Percentiles rank a stretch among this genome's conserved stretches.
Conservation (phyloP, 2,113 vertebrate species). For the Phrynosoma platyrhinos region DNA sequence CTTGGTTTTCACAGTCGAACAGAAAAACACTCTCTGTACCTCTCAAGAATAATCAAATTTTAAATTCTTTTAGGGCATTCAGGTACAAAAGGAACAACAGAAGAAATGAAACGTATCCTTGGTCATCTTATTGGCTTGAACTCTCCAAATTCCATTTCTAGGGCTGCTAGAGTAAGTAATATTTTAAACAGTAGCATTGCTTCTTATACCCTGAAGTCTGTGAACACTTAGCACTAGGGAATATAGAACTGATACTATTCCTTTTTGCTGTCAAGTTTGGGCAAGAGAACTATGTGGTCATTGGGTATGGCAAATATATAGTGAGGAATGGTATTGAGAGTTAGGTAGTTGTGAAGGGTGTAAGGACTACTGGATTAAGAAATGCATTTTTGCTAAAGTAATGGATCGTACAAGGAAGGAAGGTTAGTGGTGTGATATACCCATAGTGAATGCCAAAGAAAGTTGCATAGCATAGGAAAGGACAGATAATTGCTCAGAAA, state of each 20-base stretch:
- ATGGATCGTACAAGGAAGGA: background rate
- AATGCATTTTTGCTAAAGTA: constrained; percentile 4
- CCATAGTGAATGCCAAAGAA: background rate
- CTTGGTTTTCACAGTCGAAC: background rate
- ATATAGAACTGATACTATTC: background rate
- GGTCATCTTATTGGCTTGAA: constrained; percentile 91
- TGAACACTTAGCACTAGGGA: background rate
- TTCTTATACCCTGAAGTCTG: background rate
- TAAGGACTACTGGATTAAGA: background rate
- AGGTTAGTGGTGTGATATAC: background rate
- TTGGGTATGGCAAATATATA: background rate
- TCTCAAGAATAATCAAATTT: background rate
- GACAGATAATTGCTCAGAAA: background rate
- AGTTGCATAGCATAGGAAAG: no score
- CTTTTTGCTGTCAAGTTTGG: background rate
- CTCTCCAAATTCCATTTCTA: constrained; percentile 94
- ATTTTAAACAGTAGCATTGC: background rate
- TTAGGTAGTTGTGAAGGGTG: background rate
- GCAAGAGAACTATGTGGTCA: background rate
- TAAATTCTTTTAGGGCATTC: constrained; percentile 65
- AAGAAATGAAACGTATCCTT: constrained; percentile 89
- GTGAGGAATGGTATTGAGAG: background rate
- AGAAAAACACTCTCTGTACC: background rate
- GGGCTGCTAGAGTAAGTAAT: constrained; percentile 89
- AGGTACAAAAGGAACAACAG: constrained; percentile 70